phyloP scores from a whole-genome alignment of 2,888 invertebrate species.

The Toxonevra muliebris region DNA sequence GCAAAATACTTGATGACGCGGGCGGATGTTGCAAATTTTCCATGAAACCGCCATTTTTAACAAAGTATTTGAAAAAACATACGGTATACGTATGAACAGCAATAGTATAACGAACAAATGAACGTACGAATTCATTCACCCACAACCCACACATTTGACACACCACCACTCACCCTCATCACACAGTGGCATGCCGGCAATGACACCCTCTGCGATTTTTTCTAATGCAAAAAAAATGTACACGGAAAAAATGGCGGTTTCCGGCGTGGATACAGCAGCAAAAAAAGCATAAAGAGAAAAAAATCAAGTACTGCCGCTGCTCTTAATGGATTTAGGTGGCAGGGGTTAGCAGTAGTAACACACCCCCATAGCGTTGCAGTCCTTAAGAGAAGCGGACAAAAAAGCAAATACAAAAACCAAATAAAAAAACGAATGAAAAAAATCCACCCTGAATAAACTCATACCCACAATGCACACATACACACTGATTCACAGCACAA shows the following conservation, averaged over 20 bases:
- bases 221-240: constrained; percentile 31
- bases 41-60: constrained; percentile 40
- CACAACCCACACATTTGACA: constrained; percentile 7
- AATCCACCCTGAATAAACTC: background rate
- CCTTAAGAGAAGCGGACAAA: background rate
- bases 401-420: background rate
- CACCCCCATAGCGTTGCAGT: background rate
- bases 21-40: constrained; percentile 44
- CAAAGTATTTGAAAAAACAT: constrained; percentile 14
- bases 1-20: background rate
- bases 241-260: constrained; percentile 51
- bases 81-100: background rate
- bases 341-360: background rate
- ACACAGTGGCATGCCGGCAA: constrained; percentile 5
- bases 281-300: constrained; percentile 32
- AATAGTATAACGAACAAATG: constrained; percentile 15
- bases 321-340: background rate
- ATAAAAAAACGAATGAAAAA: background rate
- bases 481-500: background rate
- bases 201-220: constrained; percentile 40
- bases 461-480: background rate
- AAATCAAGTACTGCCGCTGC: constrained; percentile 1
- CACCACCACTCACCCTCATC: constrained; percentile 27
- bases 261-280: constrained; percentile 40
- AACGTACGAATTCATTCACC: constrained; percentile 24